Evolutionary conservation across 2,797 vertebrate genomes (phyloP), one percentile per base, ranked within the genome.

Genomic region (Ciconia nigra): DNA sequence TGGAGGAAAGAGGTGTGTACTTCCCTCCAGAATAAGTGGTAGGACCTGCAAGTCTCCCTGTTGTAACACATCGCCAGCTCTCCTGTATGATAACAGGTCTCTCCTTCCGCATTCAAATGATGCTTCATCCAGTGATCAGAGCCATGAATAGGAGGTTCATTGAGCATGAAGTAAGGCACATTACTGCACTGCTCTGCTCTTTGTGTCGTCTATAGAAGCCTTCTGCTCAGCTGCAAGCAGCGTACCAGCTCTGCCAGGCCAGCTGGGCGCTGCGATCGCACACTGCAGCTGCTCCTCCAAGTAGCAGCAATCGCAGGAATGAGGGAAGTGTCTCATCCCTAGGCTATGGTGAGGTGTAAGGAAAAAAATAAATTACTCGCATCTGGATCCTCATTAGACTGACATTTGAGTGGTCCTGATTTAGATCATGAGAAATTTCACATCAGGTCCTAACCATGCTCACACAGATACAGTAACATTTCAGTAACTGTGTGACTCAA

Each of bases 231-330:
- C 44, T 73, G 33, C 26, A 37, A 49, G 52, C 25, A 13, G 7
- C 3, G 20, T 17, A 8, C 22, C 52, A n/a, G 33, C 51, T 73
- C 82, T 66, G 49, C 52, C 46, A 31, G 35, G 24, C 41, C 26
- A 28, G 33, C 33, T 70, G 76, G 37, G n/a, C 52, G 8, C 49
- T 26, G 42, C 7, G 0, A 20, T 29, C 0, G 0, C 17, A 44
- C 28, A 3, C 33, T 41, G 33, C 82, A 57, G 29, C 69, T 51
- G 37, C 26, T 47, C 26, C 14, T 46, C 19, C 58, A 52, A 28
- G 49, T 3, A 58, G 25, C 26, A 33, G 29, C 35, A 33, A 18
- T 28, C 2, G 4, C 35, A 61, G 63, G 54, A 31, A 35, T 6
- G 9, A 49, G 21, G 14, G 16, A 79, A 69, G 21, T 31, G 7